phyloP scores from a whole-genome alignment of 2,113 vertebrate species.

The Callionymus lyra region DNA sequence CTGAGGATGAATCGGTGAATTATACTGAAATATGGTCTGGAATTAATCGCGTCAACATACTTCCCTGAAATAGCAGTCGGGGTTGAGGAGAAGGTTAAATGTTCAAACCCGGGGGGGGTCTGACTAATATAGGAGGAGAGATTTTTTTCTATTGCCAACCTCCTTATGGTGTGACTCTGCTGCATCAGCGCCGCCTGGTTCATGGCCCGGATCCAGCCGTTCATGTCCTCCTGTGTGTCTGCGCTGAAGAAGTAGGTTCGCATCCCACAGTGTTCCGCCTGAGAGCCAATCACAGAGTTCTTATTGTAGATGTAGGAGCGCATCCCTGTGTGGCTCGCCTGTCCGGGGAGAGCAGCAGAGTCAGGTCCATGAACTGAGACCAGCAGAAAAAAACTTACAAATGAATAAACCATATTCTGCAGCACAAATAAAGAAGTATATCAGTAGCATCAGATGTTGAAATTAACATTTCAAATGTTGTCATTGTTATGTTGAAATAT shows the following conservation, averaged over 20 bases:
- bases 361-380: conserved; percentile 11
- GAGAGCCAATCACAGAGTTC: conserved; percentile 84
- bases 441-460: too few relatives aligned
- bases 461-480: too few relatives aligned
- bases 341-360: conserved; percentile 15
- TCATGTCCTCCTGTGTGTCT: conserved; percentile 96
- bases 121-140: conserved; percentile 13
- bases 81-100: too few relatives aligned
- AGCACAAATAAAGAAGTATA: too few relatives aligned
- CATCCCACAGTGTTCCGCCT: conserved; percentile 90
- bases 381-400: conserved; percentile 1
- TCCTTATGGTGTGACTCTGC: conserved; percentile 81
- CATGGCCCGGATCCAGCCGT: conserved; percentile 91
- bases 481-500: too few relatives aligned
- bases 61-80: too few relatives aligned
- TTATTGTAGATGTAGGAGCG: conserved; percentile 88
- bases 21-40: too few relatives aligned
- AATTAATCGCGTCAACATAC: too few relatives aligned
- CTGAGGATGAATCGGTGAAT: too few relatives aligned
- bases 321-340: conserved; percentile 95
- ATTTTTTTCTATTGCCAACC: conserved; percentile 68
- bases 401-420: too few relatives aligned
- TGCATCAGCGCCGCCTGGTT: conserved; percentile 95
- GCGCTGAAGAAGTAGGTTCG: conserved; percentile 97
- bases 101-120: not conserved